These are phyloP conservation scores for Tetranychus cinnabarinus DNA, from an alignment of 1,140 invertebrate species.

Conservation along the genomic window DNA sequence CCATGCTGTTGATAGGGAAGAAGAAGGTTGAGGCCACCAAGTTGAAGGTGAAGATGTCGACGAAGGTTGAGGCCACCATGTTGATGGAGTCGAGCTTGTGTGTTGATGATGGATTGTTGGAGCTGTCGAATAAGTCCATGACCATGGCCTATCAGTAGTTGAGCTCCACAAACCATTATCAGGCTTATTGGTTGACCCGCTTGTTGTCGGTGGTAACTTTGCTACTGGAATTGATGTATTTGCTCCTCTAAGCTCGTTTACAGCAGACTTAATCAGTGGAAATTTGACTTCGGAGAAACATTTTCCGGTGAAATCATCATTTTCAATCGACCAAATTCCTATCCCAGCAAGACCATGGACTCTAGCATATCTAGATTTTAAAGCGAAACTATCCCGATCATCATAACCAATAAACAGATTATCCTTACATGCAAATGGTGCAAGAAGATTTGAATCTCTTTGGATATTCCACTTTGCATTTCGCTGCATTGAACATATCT, in stretches of 20 bases:
- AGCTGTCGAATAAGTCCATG: neutral
- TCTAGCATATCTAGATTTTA: slow-evolving; percentile 21
- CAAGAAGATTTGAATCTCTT: slow-evolving; percentile 11
- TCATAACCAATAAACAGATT: slow-evolving; percentile 26
- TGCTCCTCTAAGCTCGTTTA: neutral
- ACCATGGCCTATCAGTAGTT: neutral
- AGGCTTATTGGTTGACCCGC: neutral
- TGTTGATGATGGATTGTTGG: neutral
- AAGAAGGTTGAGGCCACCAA: neutral
- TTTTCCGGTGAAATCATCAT: slow-evolving; percentile 28
- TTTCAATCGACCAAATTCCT: slow-evolving; percentile 36
- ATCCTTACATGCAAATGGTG: slow-evolving; percentile 15
- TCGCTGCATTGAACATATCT: neutral
- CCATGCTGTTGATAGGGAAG: neutral
- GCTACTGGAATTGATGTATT: neutral
- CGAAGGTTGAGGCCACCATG: slow-evolving; percentile 1
- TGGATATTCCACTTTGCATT: slow-evolving; percentile 10
- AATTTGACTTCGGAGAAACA: slow-evolving; percentile 12
- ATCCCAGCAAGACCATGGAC: slow-evolving; percentile 24
- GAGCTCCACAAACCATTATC: neutral
- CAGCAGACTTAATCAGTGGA: slow-evolving; percentile 14
- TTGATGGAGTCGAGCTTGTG: neutral
- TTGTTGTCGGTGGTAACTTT: neutral
- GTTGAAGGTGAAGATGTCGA: neutral
- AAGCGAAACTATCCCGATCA: slow-evolving; percentile 18